Base-by-base conservation (phyloP, 2,888 invertebrate species). In the Helleia helle region DNA sequence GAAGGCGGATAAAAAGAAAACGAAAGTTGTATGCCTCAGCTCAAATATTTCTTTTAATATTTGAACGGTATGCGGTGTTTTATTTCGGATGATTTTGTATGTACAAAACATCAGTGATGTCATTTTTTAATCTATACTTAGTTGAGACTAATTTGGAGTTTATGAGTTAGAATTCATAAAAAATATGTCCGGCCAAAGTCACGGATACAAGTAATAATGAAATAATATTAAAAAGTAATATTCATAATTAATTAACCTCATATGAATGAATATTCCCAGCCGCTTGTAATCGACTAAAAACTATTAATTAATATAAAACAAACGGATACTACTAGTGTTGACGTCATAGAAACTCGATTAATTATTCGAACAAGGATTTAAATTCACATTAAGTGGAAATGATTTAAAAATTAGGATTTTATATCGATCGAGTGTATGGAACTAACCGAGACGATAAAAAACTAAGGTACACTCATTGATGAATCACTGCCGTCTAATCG, bases 401-500 rank as follows among this genome's bases (percentile, higher is more conserved):
- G 29, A 42, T 12, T 34, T 22, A 31, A 17, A 37, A 41, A 48
- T 49, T 48, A 47, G 34, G 40, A 17, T 15, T 30, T 46, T 51
- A 53, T 28, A 37, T 29, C 8, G 40, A 48, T 43, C 17, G 40
- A 24, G 42, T 41, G 14, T 36, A 40, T 40, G 31, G 24, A 17
- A 34, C 15, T 40, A 28, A 30, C 42, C 43, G 46, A 47, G 41
- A 47, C 80, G 75, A 77, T 81, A 79, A 81, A 81, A 76, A 59
- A 65, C 59, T 66, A 65, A 68, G 71, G 77, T 80, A 83, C 79
- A 84, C 81, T 84, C 84, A 81, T 79, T 84, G 83, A 70, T 84
- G 84, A 84, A 62, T 84, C 84, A 84, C 65, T 69, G 52, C 47
- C 50, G 56, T 67, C 72, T 69, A 65, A 67, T 68, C 72, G 71